Conservation (phyloP, 2,888 invertebrate genomes). For the Chloromyia formosa region DNA sequence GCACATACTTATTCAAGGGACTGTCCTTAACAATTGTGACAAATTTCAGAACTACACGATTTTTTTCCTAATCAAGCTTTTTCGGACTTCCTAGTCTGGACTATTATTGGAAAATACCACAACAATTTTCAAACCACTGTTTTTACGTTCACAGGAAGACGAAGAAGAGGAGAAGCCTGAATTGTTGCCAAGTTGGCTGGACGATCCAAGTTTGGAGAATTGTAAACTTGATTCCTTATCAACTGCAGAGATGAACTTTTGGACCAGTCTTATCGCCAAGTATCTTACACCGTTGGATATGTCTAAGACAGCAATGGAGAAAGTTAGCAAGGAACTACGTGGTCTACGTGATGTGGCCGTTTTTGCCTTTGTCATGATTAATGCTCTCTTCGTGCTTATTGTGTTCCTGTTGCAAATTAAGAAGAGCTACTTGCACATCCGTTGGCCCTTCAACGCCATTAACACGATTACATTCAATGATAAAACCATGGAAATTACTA, state of each 20-base stretch:
- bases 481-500: conserved; percentile 64
- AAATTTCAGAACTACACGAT: too few relatives aligned
- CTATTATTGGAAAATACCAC: too few relatives aligned
- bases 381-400: conserved; percentile 78
- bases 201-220: conserved; percentile 72
- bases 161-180: conserved; percentile 51
- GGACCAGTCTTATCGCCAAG: conserved; percentile 78
- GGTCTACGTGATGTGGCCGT: conserved; percentile 72
- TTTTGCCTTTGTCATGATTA: conserved; percentile 78
- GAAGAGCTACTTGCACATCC: conserved; percentile 73
- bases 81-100: too few relatives aligned
- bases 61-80: too few relatives aligned
- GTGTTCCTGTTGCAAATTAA: conserved; percentile 78
- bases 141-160: conserved; percentile 8
- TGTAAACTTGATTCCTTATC: conserved; percentile 74
- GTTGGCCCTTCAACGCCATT: conserved; percentile 73
- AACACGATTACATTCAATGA: conserved; percentile 66
- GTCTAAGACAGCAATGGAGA: conserved; percentile 69
- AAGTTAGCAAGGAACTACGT: conserved; percentile 59
- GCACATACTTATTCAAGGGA: too few relatives aligned
- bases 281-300: conserved; percentile 79
- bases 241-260: conserved; percentile 76
- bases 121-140: too few relatives aligned
- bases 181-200: conserved; percentile 70
- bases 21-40: too few relatives aligned